phyloP scores from a whole-genome alignment of 2,888 invertebrate species.

The Lottia gigantea region DNA sequence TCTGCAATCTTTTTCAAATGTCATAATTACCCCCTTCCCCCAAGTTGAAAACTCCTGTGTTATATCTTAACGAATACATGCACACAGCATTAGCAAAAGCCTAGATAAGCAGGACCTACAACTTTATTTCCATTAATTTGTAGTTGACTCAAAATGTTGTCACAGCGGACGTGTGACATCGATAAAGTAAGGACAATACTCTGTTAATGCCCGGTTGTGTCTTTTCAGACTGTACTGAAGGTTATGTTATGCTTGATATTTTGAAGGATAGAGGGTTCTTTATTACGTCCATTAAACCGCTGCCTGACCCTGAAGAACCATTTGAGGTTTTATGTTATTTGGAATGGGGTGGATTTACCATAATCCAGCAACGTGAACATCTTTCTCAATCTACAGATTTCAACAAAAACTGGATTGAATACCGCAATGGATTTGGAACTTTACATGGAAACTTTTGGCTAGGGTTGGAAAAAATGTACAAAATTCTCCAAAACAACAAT shows the following conservation, averaged over 20 bases:
- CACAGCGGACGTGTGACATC: too few relatives aligned
- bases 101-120: too few relatives aligned
- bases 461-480: not conserved
- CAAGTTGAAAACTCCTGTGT: too few relatives aligned
- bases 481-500: not conserved
- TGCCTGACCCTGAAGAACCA: not conserved
- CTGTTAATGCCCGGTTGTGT: too few relatives aligned
- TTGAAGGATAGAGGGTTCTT: not conserved
- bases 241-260: not conserved
- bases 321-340: not conserved
- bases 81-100: too few relatives aligned
- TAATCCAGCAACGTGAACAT: not conserved
- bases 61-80: too few relatives aligned
- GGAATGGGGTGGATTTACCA: not conserved
- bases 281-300: not conserved
- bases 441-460: not conserved
- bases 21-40: too few relatives aligned
- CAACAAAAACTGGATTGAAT: not conserved
- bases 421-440: not conserved
- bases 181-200: too few relatives aligned
- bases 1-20: too few relatives aligned
- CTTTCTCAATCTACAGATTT: not conserved
- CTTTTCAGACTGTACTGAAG: not conserved
- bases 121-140: too few relatives aligned
- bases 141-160: too few relatives aligned